phyloP scores from a whole-genome alignment of 2,888 invertebrate species.

The Orthosia cruda region DNA sequence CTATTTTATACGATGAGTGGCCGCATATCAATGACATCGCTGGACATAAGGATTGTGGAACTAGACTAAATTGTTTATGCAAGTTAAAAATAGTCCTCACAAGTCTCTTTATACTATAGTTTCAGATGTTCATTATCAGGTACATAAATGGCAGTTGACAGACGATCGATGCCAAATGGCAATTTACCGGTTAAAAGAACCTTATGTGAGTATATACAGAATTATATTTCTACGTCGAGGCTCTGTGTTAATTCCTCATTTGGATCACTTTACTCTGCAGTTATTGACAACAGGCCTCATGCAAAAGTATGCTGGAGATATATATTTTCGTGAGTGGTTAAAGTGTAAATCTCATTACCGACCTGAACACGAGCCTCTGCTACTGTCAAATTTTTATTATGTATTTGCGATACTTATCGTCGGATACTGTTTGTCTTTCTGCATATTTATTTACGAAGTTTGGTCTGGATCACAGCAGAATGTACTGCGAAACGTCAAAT shows the following conservation, averaged over 20 bases:
- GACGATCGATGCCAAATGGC: constrained; percentile 62
- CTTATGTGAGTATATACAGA: constrained; percentile 56
- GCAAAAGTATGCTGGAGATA: constrained; percentile 35
- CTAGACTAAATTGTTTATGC: constrained; percentile 67
- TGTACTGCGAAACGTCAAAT: not conserved
- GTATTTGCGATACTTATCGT: constrained; percentile 65
- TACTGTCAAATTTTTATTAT: constrained; percentile 59
- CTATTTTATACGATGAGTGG: constrained; percentile 41
- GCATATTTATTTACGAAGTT: constrained; percentile 65
- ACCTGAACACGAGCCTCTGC: constrained; percentile 33
- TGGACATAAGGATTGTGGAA: constrained; percentile 53
- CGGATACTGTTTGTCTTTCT: constrained; percentile 69
- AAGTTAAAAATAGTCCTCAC: constrained; percentile 51
- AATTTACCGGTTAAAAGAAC: constrained; percentile 64
- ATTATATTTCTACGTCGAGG: constrained; percentile 74
- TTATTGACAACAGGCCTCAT: constrained; percentile 64
- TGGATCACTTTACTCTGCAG: constrained; percentile 51
- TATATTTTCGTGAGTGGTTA: constrained; percentile 57
- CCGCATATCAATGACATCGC: not conserved
- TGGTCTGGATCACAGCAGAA: not conserved
- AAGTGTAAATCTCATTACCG: constrained; percentile 60
- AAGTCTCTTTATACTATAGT: constrained; percentile 67
- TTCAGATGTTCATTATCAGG: constrained; percentile 52
- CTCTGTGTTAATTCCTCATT: constrained; percentile 63
- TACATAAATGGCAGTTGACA: constrained; percentile 61